Conservation (phyloP, 2,113 vertebrate species). For the Crotophaga sulcirostris region DNA sequence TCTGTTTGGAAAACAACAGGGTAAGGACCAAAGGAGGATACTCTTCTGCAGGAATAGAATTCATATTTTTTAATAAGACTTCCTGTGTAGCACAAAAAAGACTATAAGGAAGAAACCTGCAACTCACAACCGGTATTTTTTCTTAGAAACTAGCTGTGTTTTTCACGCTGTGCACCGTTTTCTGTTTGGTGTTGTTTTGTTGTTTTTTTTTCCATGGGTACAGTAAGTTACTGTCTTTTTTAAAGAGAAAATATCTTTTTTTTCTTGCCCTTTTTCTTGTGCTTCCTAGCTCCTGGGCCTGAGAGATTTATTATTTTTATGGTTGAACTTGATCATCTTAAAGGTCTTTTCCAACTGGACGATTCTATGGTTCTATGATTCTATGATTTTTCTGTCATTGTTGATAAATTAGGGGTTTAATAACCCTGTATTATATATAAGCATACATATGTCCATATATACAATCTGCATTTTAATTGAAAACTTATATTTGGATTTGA, state of each 20-base stretch:
- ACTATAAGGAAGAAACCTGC: neutral
- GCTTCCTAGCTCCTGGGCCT: neutral
- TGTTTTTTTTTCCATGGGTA: neutral
- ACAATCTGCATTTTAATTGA: neutral
- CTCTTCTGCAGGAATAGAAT: neutral
- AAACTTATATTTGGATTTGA: neutral
- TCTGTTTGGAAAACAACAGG: neutral
- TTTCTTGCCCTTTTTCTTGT: neutral
- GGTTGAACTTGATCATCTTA: too few relatives aligned
- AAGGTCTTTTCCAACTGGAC: too few relatives aligned
- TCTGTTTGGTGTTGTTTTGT: too few relatives aligned
- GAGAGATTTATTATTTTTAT: neutral
- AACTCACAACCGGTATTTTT: neutral
- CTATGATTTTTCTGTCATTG: neutral
- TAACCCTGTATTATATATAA: neutral
- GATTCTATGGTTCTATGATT: too few relatives aligned
- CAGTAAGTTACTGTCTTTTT: neutral
- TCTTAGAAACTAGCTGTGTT: neutral
- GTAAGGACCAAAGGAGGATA: neutral
- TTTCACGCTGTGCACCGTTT: neutral
- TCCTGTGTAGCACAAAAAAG: neutral
- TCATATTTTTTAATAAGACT: neutral
- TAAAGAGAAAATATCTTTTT: neutral
- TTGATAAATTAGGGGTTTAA: neutral
- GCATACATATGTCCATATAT: neutral